Evolutionary conservation across 2,113 vertebrate genomes (phyloP).

Genomic region (Aviceda subcristata): DNA sequence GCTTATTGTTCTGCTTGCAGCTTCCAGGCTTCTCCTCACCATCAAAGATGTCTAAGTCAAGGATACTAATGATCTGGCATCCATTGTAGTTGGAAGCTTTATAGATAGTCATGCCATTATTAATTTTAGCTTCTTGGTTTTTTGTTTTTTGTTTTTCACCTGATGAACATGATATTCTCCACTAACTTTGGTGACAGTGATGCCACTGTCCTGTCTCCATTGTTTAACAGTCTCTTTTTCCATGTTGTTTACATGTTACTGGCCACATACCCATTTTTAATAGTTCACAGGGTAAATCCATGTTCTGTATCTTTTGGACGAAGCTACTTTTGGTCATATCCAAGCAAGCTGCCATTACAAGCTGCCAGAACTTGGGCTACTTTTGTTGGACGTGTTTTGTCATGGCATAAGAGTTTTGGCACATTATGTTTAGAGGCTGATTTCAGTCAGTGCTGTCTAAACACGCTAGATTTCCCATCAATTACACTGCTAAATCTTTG

Average conservation of each 20-base stretch:
- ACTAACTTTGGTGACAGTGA: neutral
- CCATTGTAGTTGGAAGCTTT: neutral
- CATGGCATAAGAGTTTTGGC: constrained; percentile 47
- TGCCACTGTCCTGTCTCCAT: neutral
- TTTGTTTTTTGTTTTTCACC: neutral
- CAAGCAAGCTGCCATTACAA: constrained; percentile 4
- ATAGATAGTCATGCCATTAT: neutral
- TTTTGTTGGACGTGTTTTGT: constrained; percentile 34
- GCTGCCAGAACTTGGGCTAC: constrained; percentile 18
- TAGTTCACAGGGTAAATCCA: neutral
- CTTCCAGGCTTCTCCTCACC: neutral
- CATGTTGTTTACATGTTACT: neutral
- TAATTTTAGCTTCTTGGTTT: neutral
- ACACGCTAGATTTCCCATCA: constrained; percentile 56
- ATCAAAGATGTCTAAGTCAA: neutral
- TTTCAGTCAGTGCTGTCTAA: constrained; percentile 66
- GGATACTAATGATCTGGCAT: neutral
- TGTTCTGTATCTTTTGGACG: neutral
- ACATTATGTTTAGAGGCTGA: constrained; percentile 4
- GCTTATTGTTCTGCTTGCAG: neutral
- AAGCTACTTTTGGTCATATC: neutral
- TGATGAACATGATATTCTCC: neutral
- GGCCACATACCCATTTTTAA: neutral
- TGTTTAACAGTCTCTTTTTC: neutral
- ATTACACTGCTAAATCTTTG: constrained; percentile 52